phyloP scores from a whole-genome alignment of 2,797 vertebrate genomes.

The Uromys caudimaculatus region DNA sequence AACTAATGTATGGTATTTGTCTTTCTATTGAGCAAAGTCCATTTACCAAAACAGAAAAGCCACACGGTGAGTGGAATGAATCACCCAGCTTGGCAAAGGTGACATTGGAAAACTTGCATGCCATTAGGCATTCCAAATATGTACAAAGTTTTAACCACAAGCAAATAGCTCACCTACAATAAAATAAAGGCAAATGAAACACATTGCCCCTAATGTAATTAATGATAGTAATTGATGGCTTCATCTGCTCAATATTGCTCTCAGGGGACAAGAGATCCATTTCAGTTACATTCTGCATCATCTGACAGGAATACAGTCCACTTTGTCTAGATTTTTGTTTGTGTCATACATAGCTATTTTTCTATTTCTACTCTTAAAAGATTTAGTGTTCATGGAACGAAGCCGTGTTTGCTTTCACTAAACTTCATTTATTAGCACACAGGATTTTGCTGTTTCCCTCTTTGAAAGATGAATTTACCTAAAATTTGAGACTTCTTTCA shows the following conservation, averaged over 20 bases:
- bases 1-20: conserved; percentile 34
- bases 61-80: conserved; percentile 8
- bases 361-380: conserved; percentile 29
- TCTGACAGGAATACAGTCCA: conserved; percentile 47
- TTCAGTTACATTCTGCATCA: conserved; percentile 58
- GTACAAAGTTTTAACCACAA: conserved; percentile 76
- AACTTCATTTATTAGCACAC: background rate
- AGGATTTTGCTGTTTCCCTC: background rate
- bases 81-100: background rate
- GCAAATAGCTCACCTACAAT: conserved; percentile 57
- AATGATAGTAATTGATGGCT: conserved; percentile 86
- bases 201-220: conserved; percentile 86
- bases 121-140: conserved; percentile 61
- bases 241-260: conserved; percentile 71
- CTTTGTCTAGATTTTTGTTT: conserved; percentile 55
- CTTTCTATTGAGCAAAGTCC: conserved; percentile 34
- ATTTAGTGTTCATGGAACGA: background rate
- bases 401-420: conserved; percentile 18
- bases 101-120: conserved; percentile 56
- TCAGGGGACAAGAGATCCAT: conserved; percentile 80
- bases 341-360: conserved; percentile 44
- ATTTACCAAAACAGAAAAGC: conserved; percentile 26
- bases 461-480: conserved; percentile 7
- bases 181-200: conserved; percentile 72
- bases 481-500: conserved; percentile 9